Conservation (phyloP, 1,140 invertebrate genomes). For the Dolichoris vasculosae region DNA sequence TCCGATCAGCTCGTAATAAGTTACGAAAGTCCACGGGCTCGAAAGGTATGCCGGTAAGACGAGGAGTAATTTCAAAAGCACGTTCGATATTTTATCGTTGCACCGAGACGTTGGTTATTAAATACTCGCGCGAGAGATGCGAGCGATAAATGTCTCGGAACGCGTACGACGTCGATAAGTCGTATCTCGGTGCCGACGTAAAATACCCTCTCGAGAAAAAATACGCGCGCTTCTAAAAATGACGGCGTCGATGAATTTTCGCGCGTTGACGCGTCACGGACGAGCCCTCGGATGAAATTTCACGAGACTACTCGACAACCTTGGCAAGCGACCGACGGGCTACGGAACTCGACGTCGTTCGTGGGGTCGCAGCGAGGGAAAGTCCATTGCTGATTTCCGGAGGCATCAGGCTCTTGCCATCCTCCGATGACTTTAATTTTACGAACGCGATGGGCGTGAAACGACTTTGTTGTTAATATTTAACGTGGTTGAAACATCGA, state of each 20-base stretch:
- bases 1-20: no score
- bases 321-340: neutral
- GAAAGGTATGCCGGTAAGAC: no score
- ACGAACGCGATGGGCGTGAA: neutral
- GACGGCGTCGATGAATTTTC: neutral
- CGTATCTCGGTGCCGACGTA: neutral
- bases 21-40: no score
- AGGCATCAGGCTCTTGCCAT: neutral
- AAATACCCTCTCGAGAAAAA: neutral
- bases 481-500: neutral
- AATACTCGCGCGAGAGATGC: no score
- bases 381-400: neutral
- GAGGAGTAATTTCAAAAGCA: no score
- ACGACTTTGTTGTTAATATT: neutral
- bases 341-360: conserved; percentile 29
- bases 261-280: conserved; percentile 8
- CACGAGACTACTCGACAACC: neutral
- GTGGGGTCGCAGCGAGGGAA: neutral
- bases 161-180: no score
- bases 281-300: neutral
- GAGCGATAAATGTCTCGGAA: no score
- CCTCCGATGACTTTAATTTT: neutral
- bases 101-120: no score
- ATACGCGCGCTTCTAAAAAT: neutral
- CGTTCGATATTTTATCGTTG: no score